Percentiles rank a stretch among this genome's conserved stretches.
Evolutionary conservation across 2,113 vertebrate species (phyloP).

Genomic region (Calyptommatus sinebrachiatus): DNA sequence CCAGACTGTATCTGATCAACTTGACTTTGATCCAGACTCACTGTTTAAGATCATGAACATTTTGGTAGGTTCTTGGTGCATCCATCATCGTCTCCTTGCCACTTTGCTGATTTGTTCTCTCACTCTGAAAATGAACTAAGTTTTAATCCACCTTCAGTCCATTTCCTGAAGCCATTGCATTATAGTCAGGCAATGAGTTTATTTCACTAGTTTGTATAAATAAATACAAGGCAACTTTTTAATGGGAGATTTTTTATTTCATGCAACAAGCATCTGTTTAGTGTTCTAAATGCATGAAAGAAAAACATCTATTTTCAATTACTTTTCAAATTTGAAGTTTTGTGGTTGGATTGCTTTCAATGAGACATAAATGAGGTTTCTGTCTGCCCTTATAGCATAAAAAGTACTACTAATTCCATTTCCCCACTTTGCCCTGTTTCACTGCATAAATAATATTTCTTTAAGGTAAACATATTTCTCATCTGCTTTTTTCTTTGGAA

Average conservation of each 20-base stretch:
- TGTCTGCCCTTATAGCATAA: constrained; percentile 3
- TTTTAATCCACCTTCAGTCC: too few species aligned
- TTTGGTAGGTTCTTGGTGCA: too few species aligned
- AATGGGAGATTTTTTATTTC: constrained; percentile 16
- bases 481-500: constrained; percentile 13
- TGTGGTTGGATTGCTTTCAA: constrained; percentile 32
- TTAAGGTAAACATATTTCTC: constrained; percentile 1
- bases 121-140: too few species aligned
- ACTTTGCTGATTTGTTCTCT: too few species aligned
- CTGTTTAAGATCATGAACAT: too few species aligned
- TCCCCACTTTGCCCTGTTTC: not conserved
- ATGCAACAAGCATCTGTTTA: not conserved
- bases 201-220: not conserved
- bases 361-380: not conserved
- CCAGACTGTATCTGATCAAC: too few species aligned
- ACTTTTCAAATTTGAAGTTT: constrained; percentile 26
- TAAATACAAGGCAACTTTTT: constrained; percentile 28
- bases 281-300: constrained; percentile 21
- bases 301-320: constrained; percentile 36
- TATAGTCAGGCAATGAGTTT: too few species aligned
- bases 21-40: too few species aligned
- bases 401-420: not conserved
- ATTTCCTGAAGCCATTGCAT: too few species aligned
- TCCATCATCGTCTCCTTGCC: too few species aligned
- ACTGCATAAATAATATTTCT: constrained; percentile 20